Conservation (phyloP, 2,113 vertebrate species). For the Lamprologus tigripictilis region DNA sequence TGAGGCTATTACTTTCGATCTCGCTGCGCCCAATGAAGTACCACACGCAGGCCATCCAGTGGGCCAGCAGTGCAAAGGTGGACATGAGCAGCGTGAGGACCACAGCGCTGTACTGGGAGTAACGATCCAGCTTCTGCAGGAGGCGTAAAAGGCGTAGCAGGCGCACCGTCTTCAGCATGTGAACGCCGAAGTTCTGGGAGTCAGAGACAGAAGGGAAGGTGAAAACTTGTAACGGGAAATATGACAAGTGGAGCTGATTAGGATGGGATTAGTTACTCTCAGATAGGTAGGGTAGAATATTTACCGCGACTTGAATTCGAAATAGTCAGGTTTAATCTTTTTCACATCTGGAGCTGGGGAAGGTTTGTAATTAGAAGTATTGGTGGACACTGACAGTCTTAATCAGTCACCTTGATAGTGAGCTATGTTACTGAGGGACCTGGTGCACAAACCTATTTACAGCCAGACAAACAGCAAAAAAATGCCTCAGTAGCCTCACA, state of each 20-base stretch:
- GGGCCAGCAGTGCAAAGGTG: conserved; percentile 75
- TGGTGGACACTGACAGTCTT: not conserved
- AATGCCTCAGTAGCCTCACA: accelerated
- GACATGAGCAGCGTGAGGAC: conserved; percentile 80
- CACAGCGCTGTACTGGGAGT: conserved; percentile 80
- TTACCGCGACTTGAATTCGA: not conserved
- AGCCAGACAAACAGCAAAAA: not conserved
- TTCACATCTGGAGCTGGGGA: not conserved
- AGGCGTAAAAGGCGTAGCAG: conserved; percentile 74
- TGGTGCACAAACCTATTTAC: not conserved
- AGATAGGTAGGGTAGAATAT: not conserved
- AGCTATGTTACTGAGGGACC: not conserved
- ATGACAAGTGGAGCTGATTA: not conserved
- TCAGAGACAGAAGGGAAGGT: not conserved
- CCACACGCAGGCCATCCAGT: conserved; percentile 82
- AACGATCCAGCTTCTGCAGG: conserved; percentile 79
- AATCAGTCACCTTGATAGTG: not conserved
- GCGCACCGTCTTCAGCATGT: conserved; percentile 78
- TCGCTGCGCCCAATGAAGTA: conserved; percentile 77
- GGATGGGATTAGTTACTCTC: not conserved
- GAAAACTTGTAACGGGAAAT: not conserved
- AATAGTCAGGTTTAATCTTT: not conserved
- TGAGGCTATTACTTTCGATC: conserved; percentile 69
- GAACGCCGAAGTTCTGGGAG: conserved; percentile 76
- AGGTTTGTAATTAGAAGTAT: not conserved